A percentile compares a stretch with the other conserved stretches of the same genome.
Evolutionary conservation across 2,113 vertebrate species (phyloP).

Genomic region (Carlito syrichta): DNA sequence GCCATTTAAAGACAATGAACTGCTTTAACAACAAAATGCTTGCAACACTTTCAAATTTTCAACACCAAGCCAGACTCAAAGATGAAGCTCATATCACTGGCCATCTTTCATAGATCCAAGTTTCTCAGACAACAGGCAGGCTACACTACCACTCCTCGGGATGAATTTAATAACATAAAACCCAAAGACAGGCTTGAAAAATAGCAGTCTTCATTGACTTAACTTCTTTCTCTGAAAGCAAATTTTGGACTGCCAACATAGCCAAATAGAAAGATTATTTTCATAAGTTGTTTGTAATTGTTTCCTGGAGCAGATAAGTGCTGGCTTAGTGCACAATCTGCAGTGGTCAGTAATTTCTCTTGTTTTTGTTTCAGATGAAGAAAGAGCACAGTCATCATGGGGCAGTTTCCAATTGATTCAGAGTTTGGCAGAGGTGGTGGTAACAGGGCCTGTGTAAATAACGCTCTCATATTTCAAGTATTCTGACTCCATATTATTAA

Average conservation of each 20-base stretch:
- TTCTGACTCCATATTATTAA: neutral
- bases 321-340: neutral
- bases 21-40: neutral
- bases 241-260: neutral
- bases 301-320: neutral
- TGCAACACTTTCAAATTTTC: neutral
- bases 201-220: neutral
- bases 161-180: neutral
- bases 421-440: neutral
- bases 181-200: neutral
- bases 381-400: neutral
- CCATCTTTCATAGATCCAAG: neutral
- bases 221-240: neutral
- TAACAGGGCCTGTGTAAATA: neutral
- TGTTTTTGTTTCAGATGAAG: neutral
- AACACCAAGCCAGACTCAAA: neutral
- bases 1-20: neutral
- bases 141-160: neutral
- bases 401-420: neutral
- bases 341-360: neutral
- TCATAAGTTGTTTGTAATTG: neutral
- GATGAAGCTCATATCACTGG: neutral
- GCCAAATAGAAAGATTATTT: neutral
- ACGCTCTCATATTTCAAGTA: neutral
- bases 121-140: neutral